phyloP scores from a whole-genome alignment of 2,797 vertebrate genomes.

The Setipinna tenuifilis region DNA sequence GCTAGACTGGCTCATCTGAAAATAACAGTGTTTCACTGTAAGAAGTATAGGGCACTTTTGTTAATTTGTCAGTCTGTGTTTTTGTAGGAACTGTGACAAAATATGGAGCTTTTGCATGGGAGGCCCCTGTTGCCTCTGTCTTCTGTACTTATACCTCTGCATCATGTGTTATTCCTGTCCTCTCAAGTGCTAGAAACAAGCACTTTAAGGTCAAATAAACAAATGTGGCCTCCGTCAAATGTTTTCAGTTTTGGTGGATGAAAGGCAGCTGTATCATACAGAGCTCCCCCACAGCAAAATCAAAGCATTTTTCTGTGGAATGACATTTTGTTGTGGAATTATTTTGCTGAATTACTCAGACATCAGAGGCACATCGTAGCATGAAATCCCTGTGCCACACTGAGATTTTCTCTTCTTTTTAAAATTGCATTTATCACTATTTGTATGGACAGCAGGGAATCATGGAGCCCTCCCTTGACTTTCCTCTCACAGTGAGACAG shows the following conservation, averaged over 20 bases:
- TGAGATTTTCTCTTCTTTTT: slow-evolving; percentile 33
- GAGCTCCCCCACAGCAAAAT: neutral
- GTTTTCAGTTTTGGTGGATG: neutral
- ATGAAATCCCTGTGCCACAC: slow-evolving; percentile 45
- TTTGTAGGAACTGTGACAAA: slow-evolving; percentile 21
- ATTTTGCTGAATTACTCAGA: slow-evolving; percentile 14
- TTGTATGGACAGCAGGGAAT: slow-evolving; percentile 48
- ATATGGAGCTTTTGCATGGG: neutral
- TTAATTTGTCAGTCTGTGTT: slow-evolving; percentile 49
- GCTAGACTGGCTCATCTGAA: slow-evolving; percentile 47
- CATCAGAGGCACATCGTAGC: slow-evolving; percentile 23
- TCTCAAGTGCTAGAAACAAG: neutral
- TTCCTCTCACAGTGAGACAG: slow-evolving; percentile 41
- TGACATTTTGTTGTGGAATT: slow-evolving; percentile 22
- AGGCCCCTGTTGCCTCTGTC: neutral
- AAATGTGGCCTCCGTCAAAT: slow-evolving; percentile 3
- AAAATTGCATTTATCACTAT: slow-evolving; percentile 25
- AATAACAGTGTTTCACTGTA: slow-evolving; percentile 43
- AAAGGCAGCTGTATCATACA: slow-evolving; percentile 22
- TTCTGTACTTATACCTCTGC: slow-evolving; percentile 14
- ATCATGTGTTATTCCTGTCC: neutral
- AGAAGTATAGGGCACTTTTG: slow-evolving; percentile 31
- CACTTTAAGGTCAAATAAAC: slow-evolving; percentile 23
- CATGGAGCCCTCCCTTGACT: slow-evolving; percentile 42
- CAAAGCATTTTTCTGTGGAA: slow-evolving; percentile 3